Evolutionary conservation across 2,888 invertebrate species (phyloP), one percentile per base, ranked within the genome.

Genomic region (Blastobasis lacticolella): DNA sequence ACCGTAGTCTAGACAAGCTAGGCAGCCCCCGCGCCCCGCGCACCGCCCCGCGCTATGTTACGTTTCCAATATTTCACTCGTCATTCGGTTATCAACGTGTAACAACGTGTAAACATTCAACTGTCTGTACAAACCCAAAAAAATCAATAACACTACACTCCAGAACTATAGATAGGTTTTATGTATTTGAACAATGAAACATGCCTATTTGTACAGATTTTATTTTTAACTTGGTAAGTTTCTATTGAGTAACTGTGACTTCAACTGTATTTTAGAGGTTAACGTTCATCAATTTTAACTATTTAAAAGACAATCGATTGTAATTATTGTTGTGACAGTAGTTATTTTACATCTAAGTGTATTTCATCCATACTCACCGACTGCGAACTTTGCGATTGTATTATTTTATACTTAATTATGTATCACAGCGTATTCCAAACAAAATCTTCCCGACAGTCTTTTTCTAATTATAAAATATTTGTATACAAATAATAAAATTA

Each of bases 261-360:
- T 70, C 64, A 70, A 70, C 60, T 64, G 71, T 74, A 70, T 68
- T 67, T 66, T 68, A 69, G 61, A 58, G 43, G 10, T 60, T 62
- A 67, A 63, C 63, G 56, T 60, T 68, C 66, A 66, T 69, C 68
- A 69, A 64, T 70, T 67, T 67, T 63, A 61, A 63, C 56, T 56
- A 63, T 64, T n/a, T 70, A 78, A 76, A 79, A 70, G 66, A 69
- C 69, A 71, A 69, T 73, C 69, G 66, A 63, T 61, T 71, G 71
- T 56, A 49, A 66, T 69, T 53, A 60, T 71, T 67, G 69, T 73
- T 72, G 63, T 72, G 69, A 68, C 67, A 70, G 56, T 68, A 66
- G 54, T 58, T 54, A 54, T 51, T 40, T 54, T 56, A 55, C 57
- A 58, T 58, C 57, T 57, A 58, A 59, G 50, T 54, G 53, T 53